A percentile compares a stretch with the other conserved stretches of the same genome.
These are phyloP conservation scores for Tetramorium bicarinatum DNA, from an alignment of 2,888 invertebrate genomes.

Conservation along the genomic window DNA sequence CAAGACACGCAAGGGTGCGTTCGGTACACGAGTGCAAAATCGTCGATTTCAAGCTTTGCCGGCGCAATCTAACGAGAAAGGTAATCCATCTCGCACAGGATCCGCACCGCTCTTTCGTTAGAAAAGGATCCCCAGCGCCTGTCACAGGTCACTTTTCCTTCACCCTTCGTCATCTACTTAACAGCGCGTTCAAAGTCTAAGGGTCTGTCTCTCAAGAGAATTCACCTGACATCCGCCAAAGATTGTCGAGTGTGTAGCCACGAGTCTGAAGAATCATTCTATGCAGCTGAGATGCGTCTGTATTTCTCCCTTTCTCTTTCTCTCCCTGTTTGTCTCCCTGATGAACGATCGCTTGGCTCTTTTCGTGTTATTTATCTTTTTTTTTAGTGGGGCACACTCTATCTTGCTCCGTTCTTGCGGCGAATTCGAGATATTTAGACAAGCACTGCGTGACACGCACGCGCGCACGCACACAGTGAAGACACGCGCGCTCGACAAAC, in stretches of 20 bases:
- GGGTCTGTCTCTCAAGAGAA: conserved; percentile 62
- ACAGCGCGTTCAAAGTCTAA: conserved; percentile 65
- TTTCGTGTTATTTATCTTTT: conserved; percentile 26
- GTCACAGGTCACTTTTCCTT: conserved; percentile 41
- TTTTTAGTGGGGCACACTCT: conserved; percentile 35
- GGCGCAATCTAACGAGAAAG: conserved; percentile 65
- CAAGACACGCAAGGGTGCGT: conserved; percentile 66
- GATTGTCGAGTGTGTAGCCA: conserved; percentile 63
- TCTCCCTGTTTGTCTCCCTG: conserved; percentile 1
- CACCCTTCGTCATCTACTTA: conserved; percentile 55
- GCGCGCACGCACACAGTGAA: conserved; percentile 67
- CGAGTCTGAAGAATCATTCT: conserved; percentile 64
- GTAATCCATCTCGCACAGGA: conserved; percentile 52
- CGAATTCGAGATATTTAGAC: conserved; percentile 51
- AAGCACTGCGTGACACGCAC: conserved; percentile 60
- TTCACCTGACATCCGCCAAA: conserved; percentile 71
- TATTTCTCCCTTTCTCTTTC: conserved; percentile 21
- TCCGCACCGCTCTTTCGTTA: conserved; percentile 60
- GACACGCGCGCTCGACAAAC: conserved; percentile 69
- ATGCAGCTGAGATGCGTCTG: conserved; percentile 55
- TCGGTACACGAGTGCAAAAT: conserved; percentile 69
- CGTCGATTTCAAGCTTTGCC: conserved; percentile 58
- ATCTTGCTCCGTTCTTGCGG: conserved; percentile 49
- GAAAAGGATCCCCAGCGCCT: conserved; percentile 60
- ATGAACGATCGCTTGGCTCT: conserved; percentile 33